A percentile compares a stretch with the other conserved stretches of the same genome.
These are phyloP conservation scores for Anolis apletophallus DNA, from an alignment of 2,797 vertebrate genomes.

Conservation along the genomic window DNA sequence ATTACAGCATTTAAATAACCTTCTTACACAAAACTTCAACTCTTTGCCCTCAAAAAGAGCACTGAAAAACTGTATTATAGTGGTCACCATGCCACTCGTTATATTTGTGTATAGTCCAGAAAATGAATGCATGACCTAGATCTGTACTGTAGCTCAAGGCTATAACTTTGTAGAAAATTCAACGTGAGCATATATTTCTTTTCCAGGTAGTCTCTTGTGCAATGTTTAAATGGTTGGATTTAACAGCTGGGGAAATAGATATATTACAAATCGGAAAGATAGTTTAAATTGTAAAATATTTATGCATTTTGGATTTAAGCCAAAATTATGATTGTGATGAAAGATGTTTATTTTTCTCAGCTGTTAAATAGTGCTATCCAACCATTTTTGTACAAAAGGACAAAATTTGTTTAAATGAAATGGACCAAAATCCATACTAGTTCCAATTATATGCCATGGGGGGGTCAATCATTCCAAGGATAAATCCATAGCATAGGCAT, in stretches of 20 bases:
- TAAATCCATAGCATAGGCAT: not conserved
- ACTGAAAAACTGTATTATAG: not conserved
- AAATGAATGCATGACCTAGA: not conserved
- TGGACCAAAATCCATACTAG: constrained; percentile 15
- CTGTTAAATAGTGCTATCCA: not conserved
- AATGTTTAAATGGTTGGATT: constrained; percentile 9
- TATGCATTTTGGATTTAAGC: no score
- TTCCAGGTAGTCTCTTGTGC: not conserved
- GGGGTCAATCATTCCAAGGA: not conserved
- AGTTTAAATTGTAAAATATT: not conserved
- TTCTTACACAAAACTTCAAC: not conserved
- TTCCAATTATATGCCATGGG: not conserved
- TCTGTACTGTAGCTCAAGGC: not conserved
- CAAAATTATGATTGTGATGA: not conserved
- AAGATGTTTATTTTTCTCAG: not conserved
- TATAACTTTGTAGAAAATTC: not conserved
- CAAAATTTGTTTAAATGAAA: constrained; percentile 25
- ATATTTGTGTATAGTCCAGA: no score
- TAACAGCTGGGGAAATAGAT: not conserved
- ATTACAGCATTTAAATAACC: not conserved
- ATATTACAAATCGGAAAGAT: constrained; percentile 1
- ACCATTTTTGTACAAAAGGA: not conserved
- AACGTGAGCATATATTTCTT: not conserved
- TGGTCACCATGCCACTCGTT: no score
- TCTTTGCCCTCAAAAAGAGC: not conserved